These are phyloP conservation scores for Tholera decimalis DNA, from an alignment of 2,888 invertebrate species.

Conservation along the genomic window DNA sequence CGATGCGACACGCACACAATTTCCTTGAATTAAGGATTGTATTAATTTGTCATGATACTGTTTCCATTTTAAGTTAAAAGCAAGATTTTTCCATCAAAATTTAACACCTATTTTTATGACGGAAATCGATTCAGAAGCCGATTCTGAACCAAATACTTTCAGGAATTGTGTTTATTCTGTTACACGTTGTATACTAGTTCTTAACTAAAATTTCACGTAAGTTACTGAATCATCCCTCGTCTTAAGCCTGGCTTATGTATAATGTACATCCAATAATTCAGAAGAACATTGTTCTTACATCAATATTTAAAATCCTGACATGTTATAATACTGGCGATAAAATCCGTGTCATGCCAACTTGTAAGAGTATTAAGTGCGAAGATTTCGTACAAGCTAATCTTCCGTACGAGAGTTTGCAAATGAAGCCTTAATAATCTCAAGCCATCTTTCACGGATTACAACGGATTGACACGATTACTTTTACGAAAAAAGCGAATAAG, in stretches of 20 bases:
- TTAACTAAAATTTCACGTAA: not conserved
- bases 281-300: conserved; percentile 19
- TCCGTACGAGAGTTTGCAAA: conserved; percentile 75
- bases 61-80: too few relatives aligned
- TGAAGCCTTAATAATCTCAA: conserved; percentile 75
- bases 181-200: too few relatives aligned
- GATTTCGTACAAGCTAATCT: conserved; percentile 73
- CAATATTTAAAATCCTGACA: conserved; percentile 53
- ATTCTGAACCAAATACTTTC: too few relatives aligned
- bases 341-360: conserved; percentile 57
- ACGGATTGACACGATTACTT: conserved; percentile 73
- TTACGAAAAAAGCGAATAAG: conserved; percentile 64
- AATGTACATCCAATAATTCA: conserved; percentile 25
- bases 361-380: conserved; percentile 64
- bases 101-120: too few relatives aligned
- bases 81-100: too few relatives aligned
- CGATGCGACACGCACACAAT: too few relatives aligned
- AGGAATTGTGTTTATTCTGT: too few relatives aligned
- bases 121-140: too few relatives aligned
- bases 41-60: too few relatives aligned
- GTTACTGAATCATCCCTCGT: not conserved
- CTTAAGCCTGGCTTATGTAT: not conserved
- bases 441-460: conserved; percentile 76
- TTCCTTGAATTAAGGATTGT: too few relatives aligned
- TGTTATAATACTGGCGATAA: conserved; percentile 50